Evolutionary conservation across 2,888 invertebrate genomes (phyloP).

Genomic region (Cryptocephalus primarius): DNA sequence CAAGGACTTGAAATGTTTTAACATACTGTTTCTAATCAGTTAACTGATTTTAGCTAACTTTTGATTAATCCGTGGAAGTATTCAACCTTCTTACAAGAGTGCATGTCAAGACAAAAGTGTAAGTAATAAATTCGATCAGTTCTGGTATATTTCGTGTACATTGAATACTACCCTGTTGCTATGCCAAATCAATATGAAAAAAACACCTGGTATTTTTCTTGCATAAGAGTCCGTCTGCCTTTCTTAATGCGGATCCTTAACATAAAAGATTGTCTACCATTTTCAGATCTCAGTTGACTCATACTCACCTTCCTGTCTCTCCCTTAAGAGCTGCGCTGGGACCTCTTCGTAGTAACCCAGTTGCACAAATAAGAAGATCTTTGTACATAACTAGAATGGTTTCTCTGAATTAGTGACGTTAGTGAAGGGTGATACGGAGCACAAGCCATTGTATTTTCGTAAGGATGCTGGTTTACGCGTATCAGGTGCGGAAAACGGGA

Average conservation of each 20-base stretch:
- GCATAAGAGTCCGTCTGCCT: constrained; percentile 27
- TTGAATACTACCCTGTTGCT: constrained; percentile 6
- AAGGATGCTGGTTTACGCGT: neutral
- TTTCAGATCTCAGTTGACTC: constrained; percentile 9
- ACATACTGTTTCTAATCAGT: no score
- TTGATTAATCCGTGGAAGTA: no score
- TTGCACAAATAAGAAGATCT: constrained; percentile 9
- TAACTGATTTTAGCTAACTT: no score
- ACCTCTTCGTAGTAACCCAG: constrained; percentile 7
- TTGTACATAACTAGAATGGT: no score
- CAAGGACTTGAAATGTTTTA: no score
- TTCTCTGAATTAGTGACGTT: neutral
- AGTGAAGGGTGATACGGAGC: constrained; percentile 3
- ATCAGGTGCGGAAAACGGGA: no score
- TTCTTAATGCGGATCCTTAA: constrained; percentile 13
- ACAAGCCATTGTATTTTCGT: constrained; percentile 4
- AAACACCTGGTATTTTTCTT: constrained; percentile 33
- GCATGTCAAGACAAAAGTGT: no score
- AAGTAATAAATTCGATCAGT: no score
- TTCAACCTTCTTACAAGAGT: no score
- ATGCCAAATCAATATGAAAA: constrained; percentile 30
- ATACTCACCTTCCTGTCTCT: neutral
- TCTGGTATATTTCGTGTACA: no score
- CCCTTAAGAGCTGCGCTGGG: no score
- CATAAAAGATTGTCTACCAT: constrained; percentile 13